Evolutionary conservation across 2,113 vertebrate species (phyloP).

Genomic region (Aix galericulata): DNA sequence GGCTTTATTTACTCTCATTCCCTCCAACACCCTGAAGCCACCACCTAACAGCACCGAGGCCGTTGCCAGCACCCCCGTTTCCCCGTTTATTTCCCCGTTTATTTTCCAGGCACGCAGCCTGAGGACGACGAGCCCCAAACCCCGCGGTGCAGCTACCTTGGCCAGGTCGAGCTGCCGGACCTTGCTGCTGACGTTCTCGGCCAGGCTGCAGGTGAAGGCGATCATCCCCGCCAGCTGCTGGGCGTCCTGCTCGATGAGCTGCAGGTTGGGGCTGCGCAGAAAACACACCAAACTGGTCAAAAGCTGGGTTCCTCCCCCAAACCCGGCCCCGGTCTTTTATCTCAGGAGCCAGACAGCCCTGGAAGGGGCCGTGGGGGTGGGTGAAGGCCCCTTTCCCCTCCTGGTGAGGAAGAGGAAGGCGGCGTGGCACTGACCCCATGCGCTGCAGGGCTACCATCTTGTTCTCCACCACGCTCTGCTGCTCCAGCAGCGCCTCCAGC

Average conservation of each 20-base stretch:
- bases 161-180: slow-evolving; percentile 96
- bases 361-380: background rate
- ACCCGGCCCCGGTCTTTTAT: too few relatives aligned
- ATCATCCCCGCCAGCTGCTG: slow-evolving; percentile 96
- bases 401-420: background rate
- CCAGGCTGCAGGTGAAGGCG: slow-evolving; percentile 95
- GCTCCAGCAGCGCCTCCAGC: slow-evolving; percentile 87
- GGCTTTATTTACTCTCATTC: background rate
- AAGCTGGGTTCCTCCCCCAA: fast-evolving
- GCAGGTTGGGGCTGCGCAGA: slow-evolving; percentile 86
- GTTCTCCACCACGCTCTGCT: slow-evolving; percentile 86
- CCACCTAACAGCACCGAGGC: too few relatives aligned
- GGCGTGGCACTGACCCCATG: slow-evolving; percentile 84
- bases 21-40: background rate
- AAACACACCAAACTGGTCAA: background rate
- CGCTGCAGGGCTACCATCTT: slow-evolving; percentile 94
- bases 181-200: slow-evolving; percentile 96
- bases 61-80: background rate
- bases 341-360: background rate
- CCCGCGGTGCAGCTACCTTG: slow-evolving; percentile 79
- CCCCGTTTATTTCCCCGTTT: background rate
- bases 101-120: background rate
- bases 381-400: background rate
- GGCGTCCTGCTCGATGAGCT: slow-evolving; percentile 95
- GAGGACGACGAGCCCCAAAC: background rate